phyloP scores from a whole-genome alignment of 2,888 invertebrate species.

The Cyclophora albipunctata region DNA sequence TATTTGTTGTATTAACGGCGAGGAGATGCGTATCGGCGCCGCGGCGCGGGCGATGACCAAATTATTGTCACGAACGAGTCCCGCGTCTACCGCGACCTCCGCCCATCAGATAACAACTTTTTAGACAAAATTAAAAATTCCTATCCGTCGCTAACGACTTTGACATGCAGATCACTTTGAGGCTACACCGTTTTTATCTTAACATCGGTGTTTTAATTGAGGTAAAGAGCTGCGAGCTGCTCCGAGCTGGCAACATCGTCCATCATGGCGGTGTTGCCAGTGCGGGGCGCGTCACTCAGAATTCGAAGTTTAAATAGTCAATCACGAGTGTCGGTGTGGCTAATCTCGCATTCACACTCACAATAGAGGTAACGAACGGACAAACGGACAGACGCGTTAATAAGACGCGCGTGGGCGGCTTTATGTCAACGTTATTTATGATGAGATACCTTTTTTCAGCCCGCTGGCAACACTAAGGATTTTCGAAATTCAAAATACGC shows the following conservation, averaged over 20 bases:
- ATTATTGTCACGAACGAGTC: conserved; percentile 64
- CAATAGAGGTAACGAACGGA: conserved; percentile 73
- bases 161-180: conserved; percentile 25
- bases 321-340: conserved; percentile 69
- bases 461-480: conserved; percentile 33
- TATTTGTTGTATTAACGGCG: conserved; percentile 48
- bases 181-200: conserved; percentile 14
- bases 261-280: conserved; percentile 26
- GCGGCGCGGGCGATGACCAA: conserved; percentile 61
- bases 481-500: conserved; percentile 8
- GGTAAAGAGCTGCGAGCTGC: not conserved
- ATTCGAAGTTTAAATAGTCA: conserved; percentile 69
- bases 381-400: conserved; percentile 69
- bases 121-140: conserved; percentile 41
- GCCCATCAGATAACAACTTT: conserved; percentile 42
- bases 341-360: conserved; percentile 68
- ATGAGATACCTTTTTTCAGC: conserved; percentile 52
- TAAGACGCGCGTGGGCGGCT: conserved; percentile 71
- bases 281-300: conserved; percentile 50
- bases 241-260: not conserved
- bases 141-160: conserved; percentile 31
- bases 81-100: conserved; percentile 35
- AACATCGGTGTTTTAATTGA: not conserved
- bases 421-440: conserved; percentile 73
- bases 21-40: conserved; percentile 26